phyloP scores from a whole-genome alignment of 2,113 vertebrate species.

The Harpagus bidentatus region DNA sequence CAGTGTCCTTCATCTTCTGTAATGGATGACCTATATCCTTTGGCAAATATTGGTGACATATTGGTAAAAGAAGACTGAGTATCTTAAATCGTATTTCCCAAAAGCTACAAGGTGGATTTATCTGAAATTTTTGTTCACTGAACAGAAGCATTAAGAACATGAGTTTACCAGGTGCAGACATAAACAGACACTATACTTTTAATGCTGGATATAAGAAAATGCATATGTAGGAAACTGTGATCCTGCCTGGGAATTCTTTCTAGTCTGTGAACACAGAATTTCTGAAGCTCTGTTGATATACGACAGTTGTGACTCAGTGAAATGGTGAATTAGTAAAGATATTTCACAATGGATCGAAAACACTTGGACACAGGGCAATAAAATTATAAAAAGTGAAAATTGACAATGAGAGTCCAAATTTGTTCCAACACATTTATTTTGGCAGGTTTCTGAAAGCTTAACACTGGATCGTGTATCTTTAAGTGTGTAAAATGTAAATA shows the following conservation, averaged over 20 bases:
- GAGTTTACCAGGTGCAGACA: neutral
- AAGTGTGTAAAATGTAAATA: neutral
- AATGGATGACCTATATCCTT: neutral
- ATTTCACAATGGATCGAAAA: neutral
- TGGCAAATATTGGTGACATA: neutral
- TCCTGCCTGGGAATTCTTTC: neutral
- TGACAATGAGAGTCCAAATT: neutral
- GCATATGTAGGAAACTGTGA: neutral
- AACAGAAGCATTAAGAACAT: neutral
- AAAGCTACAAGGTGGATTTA: neutral
- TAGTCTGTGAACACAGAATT: neutral
- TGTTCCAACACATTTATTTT: neutral
- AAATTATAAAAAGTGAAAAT: neutral
- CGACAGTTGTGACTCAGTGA: neutral
- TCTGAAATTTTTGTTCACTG: neutral
- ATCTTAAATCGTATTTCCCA: neutral
- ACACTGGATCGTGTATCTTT: fast-evolving
- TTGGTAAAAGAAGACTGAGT: neutral
- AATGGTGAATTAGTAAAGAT: neutral
- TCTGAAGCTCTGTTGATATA: neutral
- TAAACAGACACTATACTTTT: neutral
- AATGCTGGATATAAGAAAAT: neutral
- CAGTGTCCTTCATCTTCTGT: neutral
- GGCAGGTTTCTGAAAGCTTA: neutral
- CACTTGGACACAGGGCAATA: neutral